Conservation (phyloP, 1,140 invertebrate species). For the Dendrolimus kikuchii region DNA sequence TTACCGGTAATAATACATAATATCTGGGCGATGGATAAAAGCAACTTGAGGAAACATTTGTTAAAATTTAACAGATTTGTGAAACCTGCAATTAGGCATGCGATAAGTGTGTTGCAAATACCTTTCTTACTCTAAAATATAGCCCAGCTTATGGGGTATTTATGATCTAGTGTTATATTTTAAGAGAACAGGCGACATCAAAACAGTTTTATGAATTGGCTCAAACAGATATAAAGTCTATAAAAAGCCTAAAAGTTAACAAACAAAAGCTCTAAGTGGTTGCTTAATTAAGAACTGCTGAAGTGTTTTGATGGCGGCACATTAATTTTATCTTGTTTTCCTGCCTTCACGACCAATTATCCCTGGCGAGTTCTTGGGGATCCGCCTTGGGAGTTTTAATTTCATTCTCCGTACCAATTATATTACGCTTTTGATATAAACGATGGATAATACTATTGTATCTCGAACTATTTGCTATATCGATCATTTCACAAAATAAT, state of each 20-base stretch:
- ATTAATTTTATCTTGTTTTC: slow-evolving; percentile 62
- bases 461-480: neutral
- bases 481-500: neutral
- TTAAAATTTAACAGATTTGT: no score
- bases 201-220: no score
- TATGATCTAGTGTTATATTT: no score
- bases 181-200: no score
- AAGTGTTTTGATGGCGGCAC: slow-evolving; percentile 54
- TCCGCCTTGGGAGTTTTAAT: slow-evolving; percentile 39
- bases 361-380: slow-evolving; percentile 21
- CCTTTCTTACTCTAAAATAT: no score
- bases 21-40: no score
- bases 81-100: no score
- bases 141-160: no score
- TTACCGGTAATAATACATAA: no score
- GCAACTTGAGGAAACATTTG: no score
- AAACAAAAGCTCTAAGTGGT: slow-evolving; percentile 42
- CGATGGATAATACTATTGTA: neutral
- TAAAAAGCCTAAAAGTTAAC: slow-evolving; percentile 6
- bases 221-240: neutral
- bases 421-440: slow-evolving; percentile 18
- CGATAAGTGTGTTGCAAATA: no score
- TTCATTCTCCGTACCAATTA: slow-evolving; percentile 37
- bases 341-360: slow-evolving; percentile 48
- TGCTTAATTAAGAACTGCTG: slow-evolving; percentile 49